Evolutionary conservation across 1,140 invertebrate genomes (phyloP), one percentile per base, ranked within the genome.

Genomic region (Drosophila neocordata): DNA sequence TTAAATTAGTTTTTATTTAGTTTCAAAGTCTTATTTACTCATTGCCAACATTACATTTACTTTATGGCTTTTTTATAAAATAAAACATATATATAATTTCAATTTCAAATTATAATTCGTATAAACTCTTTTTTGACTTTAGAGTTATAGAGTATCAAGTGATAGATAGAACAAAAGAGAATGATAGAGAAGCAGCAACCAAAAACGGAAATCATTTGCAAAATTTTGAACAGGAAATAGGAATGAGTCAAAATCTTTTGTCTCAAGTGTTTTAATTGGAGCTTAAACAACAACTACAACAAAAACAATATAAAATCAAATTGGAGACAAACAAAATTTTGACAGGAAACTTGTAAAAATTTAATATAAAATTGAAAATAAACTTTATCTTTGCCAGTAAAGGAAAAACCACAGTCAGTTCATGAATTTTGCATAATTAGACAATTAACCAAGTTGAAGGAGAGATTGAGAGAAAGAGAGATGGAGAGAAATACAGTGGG

Each of bases 361-460:
- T 31, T 13, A 48, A 48, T 53, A 11, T 9, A 51, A 48, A 64
- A 62, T 41, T 15, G 24, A 63, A 27, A 3, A 15, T 13, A 48
- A 48, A 48, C 41, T 48, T 48, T 9, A 11, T 11, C 41, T 20
- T 48, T 7, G 15, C 41, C 18, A 48, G 9, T 20, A 6, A 20
- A 48, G 41, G 9, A 20, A 12, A 20, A 15, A 20, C 41, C 41
- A 18, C 61, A 35, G 44, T 64, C 38, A 56, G 35, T 58, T 67
- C 48, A 77, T 56, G 27, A 80, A 77, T 80, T 81, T 80, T 80
- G 77, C 79, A 81, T 81, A 81, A 81, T 81, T 81, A 81, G 79
- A 73, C 76, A 80, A 80, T 72, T 69, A 73, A 65, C 63, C 41
- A 48, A 79, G 52, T 72, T 72, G 51, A 44, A 53, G 59, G 37